Percentiles rank a stretch among this genome's conserved stretches.
These are phyloP conservation scores for Syndactyla subalaris DNA, from an alignment of 2,797 vertebrate species.

Conservation along the genomic window DNA sequence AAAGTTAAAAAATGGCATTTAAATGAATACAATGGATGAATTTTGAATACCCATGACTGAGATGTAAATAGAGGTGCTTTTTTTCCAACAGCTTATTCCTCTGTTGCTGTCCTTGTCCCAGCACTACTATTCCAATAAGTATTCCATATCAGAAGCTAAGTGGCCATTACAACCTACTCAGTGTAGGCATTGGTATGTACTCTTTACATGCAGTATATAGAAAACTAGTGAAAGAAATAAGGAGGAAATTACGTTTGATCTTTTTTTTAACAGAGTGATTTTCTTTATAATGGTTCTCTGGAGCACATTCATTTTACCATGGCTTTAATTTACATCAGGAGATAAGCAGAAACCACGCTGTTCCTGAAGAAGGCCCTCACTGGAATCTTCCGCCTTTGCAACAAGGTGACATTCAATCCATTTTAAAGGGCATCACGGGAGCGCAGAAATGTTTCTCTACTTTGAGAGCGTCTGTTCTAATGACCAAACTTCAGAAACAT, in stretches of 20 bases:
- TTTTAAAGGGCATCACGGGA: neutral
- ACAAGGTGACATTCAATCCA: neutral
- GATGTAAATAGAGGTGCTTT: neutral
- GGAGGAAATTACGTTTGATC: constrained; percentile 14
- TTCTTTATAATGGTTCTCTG: constrained; percentile 31
- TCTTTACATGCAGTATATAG: neutral
- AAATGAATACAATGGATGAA: neutral
- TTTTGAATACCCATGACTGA: neutral
- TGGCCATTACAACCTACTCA: neutral
- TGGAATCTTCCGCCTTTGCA: neutral
- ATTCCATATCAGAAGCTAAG: neutral
- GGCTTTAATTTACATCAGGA: constrained; percentile 57
- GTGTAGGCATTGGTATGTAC: neutral
- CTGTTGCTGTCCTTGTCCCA: neutral
- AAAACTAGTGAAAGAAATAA: neutral
- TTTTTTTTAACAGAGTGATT: constrained; percentile 36
- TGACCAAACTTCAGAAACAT: constrained; percentile 42
- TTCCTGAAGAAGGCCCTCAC: neutral
- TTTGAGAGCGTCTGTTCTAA: neutral
- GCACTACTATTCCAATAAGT: neutral
- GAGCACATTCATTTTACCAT: neutral
- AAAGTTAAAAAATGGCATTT: neutral
- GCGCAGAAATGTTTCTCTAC: neutral
- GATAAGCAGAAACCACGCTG: neutral
- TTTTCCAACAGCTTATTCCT: neutral